Conservation (phyloP, 2,797 vertebrate species). For the Periparus ater region DNA sequence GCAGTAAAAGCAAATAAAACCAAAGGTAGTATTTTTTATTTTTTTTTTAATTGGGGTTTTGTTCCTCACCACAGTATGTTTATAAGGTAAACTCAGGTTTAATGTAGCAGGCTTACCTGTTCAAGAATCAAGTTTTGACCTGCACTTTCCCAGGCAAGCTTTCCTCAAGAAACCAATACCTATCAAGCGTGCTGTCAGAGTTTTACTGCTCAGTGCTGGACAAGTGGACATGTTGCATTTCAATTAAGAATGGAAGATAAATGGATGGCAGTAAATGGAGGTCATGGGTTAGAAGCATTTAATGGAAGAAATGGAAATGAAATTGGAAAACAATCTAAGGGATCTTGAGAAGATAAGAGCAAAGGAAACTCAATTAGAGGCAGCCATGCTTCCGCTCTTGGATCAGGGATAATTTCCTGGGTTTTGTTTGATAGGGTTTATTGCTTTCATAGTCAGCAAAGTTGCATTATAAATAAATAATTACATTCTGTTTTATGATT, state of each 20-base stretch:
- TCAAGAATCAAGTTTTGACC: neutral
- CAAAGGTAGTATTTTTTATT: neutral
- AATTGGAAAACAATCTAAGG: conserved; percentile 73
- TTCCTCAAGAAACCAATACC: neutral
- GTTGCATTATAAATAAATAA: conserved; percentile 49
- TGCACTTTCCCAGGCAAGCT: neutral
- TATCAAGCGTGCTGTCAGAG: conserved; percentile 12
- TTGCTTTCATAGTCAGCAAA: neutral
- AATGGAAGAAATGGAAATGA: conserved; percentile 72
- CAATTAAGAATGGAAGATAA: conserved; percentile 70
- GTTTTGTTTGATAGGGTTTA: conserved; percentile 34
- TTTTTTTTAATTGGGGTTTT: neutral
- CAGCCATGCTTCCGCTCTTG: neutral
- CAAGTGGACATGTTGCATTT: conserved; percentile 61
- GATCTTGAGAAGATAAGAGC: conserved; percentile 64
- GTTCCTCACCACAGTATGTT: neutral
- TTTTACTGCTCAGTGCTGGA: neutral
- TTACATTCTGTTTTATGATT: neutral
- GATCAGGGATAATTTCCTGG: conserved; percentile 32
- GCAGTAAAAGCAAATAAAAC: neutral
- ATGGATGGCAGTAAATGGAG: conserved; percentile 44
- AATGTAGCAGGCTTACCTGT: neutral
- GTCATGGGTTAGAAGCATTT: conserved; percentile 69
- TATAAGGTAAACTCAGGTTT: neutral
- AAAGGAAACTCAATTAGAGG: conserved; percentile 67